Percentiles rank a stretch among this genome's conserved stretches.
These are phyloP conservation scores for Sternotherus odoratus DNA, from an alignment of 2,797 vertebrate species.

Conservation along the genomic window DNA sequence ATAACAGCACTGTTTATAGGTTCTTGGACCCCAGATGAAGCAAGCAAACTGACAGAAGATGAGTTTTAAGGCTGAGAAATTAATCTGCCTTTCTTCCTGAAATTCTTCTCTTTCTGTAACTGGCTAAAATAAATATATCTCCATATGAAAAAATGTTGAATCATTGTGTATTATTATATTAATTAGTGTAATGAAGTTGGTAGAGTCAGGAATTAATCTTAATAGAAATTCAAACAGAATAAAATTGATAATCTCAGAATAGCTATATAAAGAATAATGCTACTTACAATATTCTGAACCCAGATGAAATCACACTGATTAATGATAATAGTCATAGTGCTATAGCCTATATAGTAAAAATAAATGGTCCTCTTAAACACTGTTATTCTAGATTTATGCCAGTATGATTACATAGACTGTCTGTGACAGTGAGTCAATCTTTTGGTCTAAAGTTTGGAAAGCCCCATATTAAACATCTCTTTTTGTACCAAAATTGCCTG, in stretches of 20 bases:
- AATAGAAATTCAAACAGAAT: constrained; percentile 12
- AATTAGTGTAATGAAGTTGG: neutral
- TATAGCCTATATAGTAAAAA: neutral
- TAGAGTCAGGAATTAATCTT: neutral
- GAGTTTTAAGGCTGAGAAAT: neutral
- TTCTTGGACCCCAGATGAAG: neutral
- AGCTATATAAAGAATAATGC: neutral
- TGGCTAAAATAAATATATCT: neutral
- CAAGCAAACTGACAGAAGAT: neutral
- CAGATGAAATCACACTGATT: neutral
- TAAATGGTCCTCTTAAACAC: no score
- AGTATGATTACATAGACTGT: no score
- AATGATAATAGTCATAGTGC: neutral
- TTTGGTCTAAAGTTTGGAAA: no score
- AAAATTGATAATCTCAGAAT: neutral
- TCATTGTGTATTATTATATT: neutral
- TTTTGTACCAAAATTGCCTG: no score
- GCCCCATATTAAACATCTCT: no score
- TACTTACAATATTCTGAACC: neutral
- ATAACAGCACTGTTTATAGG: neutral
- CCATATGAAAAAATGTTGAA: neutral
- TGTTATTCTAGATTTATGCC: no score
- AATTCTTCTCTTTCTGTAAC: neutral
- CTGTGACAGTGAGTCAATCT: no score
- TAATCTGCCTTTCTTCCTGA: neutral